phyloP scores from a whole-genome alignment of 2,888 invertebrate genomes.

The Dolichomitus sp. region DNA sequence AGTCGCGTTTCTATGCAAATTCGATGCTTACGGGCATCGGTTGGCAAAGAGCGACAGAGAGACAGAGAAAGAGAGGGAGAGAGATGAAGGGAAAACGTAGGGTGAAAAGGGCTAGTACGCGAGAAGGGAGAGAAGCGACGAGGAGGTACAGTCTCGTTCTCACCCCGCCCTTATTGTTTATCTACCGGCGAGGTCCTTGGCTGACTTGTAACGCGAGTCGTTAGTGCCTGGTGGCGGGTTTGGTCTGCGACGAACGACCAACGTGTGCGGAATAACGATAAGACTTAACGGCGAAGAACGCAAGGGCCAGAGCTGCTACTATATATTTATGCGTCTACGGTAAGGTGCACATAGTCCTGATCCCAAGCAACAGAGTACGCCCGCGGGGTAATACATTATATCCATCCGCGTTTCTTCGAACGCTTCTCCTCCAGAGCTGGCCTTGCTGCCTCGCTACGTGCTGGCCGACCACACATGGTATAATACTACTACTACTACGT shows the following conservation, averaged over 20 bases:
- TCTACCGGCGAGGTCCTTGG: slow-evolving; percentile 76
- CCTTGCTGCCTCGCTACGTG: slow-evolving; percentile 48
- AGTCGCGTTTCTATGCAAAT: slow-evolving; percentile 84
- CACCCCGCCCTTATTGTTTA: slow-evolving; percentile 78
- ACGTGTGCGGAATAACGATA: slow-evolving; percentile 84
- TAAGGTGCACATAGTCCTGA: slow-evolving; percentile 33
- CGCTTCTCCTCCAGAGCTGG: slow-evolving; percentile 43
- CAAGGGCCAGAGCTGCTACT: slow-evolving; percentile 43
- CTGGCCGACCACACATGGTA: slow-evolving; percentile 30
- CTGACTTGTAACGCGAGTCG: slow-evolving; percentile 81
- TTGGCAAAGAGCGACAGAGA: slow-evolving; percentile 61
- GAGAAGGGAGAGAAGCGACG: slow-evolving; percentile 42
- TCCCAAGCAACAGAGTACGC: slow-evolving; percentile 60
- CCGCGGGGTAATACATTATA: slow-evolving; percentile 68
- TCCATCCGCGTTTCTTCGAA: slow-evolving; percentile 76
- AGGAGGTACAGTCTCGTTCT: slow-evolving; percentile 63
- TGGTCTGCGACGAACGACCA: slow-evolving; percentile 80
- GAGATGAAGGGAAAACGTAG: slow-evolving; percentile 33
- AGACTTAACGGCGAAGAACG: slow-evolving; percentile 78
- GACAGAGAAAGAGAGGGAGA: slow-evolving; percentile 15
- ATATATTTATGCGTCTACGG: slow-evolving; percentile 66
- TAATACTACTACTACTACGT: slow-evolving; percentile 12
- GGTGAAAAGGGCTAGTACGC: slow-evolving; percentile 60
- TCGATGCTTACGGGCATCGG: slow-evolving; percentile 80
- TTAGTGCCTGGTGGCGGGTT: slow-evolving; percentile 77